phyloP scores from a whole-genome alignment of 2,113 vertebrate genomes.

The Oenanthe melanoleuca region DNA sequence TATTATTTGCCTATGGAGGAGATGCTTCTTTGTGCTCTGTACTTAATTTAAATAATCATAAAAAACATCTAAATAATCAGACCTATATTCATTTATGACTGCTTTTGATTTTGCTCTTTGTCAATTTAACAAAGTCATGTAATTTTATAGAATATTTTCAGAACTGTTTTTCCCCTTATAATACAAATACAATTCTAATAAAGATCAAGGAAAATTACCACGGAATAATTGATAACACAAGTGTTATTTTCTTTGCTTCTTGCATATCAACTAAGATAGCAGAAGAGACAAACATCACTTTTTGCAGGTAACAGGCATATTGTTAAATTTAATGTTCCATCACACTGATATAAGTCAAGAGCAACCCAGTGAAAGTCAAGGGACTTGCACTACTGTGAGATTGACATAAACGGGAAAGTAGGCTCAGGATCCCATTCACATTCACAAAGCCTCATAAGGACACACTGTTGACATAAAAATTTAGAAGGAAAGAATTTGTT shows the following conservation, averaged over 20 bases:
- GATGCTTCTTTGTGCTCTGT: not conserved
- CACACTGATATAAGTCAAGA: not conserved
- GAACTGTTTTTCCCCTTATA: not conserved
- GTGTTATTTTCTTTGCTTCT: not conserved
- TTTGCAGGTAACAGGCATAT: not conserved
- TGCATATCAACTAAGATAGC: not conserved
- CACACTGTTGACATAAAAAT: not conserved
- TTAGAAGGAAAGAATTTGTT: not conserved
- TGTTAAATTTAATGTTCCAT: not conserved
- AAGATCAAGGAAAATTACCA: not conserved
- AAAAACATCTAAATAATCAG: not conserved
- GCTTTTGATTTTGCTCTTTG: not conserved
- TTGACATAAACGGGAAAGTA: not conserved
- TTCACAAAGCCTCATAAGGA: not conserved
- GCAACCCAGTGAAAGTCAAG: not conserved
- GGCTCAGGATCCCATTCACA: not conserved
- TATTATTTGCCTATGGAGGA: not conserved
- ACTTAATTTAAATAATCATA: not conserved
- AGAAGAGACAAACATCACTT: not conserved
- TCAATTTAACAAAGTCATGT: not conserved
- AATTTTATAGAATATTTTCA: not conserved
- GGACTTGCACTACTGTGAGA: not conserved
- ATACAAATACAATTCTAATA: not conserved
- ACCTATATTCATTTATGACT: not conserved
- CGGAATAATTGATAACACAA: not conserved